Conservation (phyloP, 2,888 invertebrate genomes). For the Drosophila fungiperda region DNA sequence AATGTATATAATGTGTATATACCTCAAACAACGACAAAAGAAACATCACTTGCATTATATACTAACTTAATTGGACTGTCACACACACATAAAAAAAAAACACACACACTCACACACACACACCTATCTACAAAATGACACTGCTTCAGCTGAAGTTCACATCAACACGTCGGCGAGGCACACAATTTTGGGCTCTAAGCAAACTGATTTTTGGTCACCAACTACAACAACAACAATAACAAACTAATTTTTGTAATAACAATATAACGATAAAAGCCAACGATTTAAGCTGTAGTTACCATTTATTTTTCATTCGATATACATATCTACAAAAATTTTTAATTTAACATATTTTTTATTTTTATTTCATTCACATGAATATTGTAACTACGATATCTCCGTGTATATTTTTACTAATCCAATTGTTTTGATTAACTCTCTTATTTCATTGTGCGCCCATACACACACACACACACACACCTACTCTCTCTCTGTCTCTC, state of each 20-base stretch:
- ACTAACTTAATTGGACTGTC: slow-evolving; percentile 38
- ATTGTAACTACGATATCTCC: slow-evolving; percentile 40
- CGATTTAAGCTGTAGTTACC: slow-evolving; percentile 44
- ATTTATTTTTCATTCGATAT: slow-evolving; percentile 45
- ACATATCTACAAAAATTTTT: slow-evolving; percentile 21
- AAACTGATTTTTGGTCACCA: slow-evolving; percentile 50
- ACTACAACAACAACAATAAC: slow-evolving; percentile 16
- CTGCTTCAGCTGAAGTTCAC: slow-evolving; percentile 42
- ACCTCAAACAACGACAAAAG: slow-evolving; percentile 11
- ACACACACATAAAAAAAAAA: slow-evolving; percentile 32
- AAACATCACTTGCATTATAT: slow-evolving; percentile 18
- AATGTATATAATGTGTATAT: slow-evolving; percentile 49
- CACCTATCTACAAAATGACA: slow-evolving; percentile 16
- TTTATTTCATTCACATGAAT: slow-evolving; percentile 48
- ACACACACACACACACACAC: slow-evolving; percentile 21
- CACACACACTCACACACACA: slow-evolving; percentile 28
- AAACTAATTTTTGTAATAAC: slow-evolving; percentile 43
- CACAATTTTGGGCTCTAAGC: slow-evolving; percentile 45
- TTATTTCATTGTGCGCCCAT: slow-evolving; percentile 72
- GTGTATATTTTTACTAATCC: slow-evolving; percentile 76
- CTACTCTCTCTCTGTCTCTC: neutral
- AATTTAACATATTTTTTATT: slow-evolving; percentile 26
- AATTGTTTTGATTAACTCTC: slow-evolving; percentile 77
- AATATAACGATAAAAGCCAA: slow-evolving; percentile 50
- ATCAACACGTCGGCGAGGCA: slow-evolving; percentile 53